Evolutionary conservation across 2,888 invertebrate species (phyloP), one percentile per base, ranked within the genome.

Genomic region (Labia minor): DNA sequence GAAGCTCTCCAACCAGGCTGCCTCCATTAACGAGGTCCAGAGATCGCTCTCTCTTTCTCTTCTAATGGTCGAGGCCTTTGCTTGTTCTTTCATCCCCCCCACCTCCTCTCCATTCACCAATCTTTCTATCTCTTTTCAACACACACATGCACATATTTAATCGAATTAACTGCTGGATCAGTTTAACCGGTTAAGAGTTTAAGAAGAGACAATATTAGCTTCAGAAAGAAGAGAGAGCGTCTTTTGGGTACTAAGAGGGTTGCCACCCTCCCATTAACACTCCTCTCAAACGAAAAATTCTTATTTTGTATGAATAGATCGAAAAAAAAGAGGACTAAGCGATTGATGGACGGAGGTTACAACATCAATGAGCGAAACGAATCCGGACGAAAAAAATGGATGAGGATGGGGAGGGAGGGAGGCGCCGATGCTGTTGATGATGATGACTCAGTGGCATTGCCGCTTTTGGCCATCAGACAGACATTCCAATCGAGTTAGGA

Each of bases 381-480:
- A 49, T 10, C n/a, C 14, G 49, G 49, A 49, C 49, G 14, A 49
- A 49, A 49, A 49, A 49, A 33, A 33, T 8, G 16, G 2, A 49
- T 8, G 16, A 49, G 14, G 14, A 11, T 3, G n/a, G 49, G 6
- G 26, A 3, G 8, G 26, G 4, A 26, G 26, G 4, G 26, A n/a
- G 26, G 26, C 26, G 26, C 26, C 26, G 26, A 26, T 26, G 8
- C 26, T 26, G 26, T 26, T 26, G 49, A 49, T 49, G 49, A 49
- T 49, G 49, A 49, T 49, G 49, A 49, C 49, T 49, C 49, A 49
- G 16, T 16, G 49, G n/a, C 16, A 14, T 49, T 49, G 49, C 49
- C 49, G 49, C 49, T 49, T 49, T 49, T 49, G 49, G 49, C 49
- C 49, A 49, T 49, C 49, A 49, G 49, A 49, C 49, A 33, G 33